Evolutionary conservation across 2,113 vertebrate species (phyloP).

Genomic region (Mastomys coucha): DNA sequence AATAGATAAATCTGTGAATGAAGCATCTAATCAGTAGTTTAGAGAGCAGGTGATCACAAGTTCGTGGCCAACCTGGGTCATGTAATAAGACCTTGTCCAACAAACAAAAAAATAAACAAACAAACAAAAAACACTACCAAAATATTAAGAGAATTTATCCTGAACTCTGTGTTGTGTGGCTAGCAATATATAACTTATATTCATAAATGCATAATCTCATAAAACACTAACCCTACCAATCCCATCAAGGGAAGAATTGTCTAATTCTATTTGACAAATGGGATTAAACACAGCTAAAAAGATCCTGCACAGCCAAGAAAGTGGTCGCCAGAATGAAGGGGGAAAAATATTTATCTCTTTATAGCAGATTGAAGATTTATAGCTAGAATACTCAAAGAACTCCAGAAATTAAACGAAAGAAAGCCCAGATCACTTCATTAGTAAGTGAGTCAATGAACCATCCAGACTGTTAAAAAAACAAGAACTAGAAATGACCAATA

Average conservation of each 20-base stretch:
- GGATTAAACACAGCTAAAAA: not conserved
- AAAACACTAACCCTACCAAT: not conserved
- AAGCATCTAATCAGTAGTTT: not conserved
- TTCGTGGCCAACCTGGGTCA: not conserved
- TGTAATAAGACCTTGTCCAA: not conserved
- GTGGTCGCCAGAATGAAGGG: not conserved
- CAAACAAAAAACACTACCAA: conserved; percentile 40
- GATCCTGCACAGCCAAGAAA: not conserved
- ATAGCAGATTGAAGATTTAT: no score
- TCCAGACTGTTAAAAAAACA: not conserved
- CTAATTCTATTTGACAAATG: not conserved
- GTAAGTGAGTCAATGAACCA: not conserved
- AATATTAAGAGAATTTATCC: conserved; percentile 24
- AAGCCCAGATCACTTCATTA: not conserved
- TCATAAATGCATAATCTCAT: not conserved
- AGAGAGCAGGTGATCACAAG: not conserved
- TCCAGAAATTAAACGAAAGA: not conserved
- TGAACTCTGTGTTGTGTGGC: not conserved
- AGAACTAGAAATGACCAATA: not conserved
- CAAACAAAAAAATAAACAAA: not conserved
- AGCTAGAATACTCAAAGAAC: not conserved
- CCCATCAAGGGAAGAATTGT: not conserved
- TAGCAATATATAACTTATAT: conserved; percentile 32
- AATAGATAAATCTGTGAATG: not conserved
- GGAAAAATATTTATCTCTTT: not conserved